Evolutionary conservation across 1,140 invertebrate genomes (phyloP), one percentile per base, ranked within the genome.

Genomic region (Conus betulinus): DNA sequence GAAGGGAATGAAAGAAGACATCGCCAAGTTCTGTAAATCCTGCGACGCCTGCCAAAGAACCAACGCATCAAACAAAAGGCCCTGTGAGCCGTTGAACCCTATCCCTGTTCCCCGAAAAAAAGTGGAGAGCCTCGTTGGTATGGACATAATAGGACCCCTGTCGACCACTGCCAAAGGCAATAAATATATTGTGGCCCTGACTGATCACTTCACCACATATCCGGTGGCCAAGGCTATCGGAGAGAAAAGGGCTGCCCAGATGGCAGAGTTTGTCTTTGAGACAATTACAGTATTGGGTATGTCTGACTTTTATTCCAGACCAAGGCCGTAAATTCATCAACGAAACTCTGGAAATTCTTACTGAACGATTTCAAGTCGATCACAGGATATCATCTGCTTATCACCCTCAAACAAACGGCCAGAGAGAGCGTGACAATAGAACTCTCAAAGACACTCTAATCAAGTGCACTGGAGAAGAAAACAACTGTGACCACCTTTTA

Each of bases 261-360:
- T 88, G 20, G 76, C 76, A 15, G n/a, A 11, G 11, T 78, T 78
- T 25, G n/a, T 78, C 17, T 78, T 23, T 23, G 20, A 23, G 25
- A 39, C 27, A 10, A 39, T 78, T 11, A 23, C 17, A 11, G 53
- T 23, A 17, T 76, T 88, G 6, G 57, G 81, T 3, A 60, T 53
- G 51, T 83, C 84, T 25, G 81, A 88, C n/a, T 53, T 57, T 88
- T 15, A 84, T 84, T 27, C 84, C 27, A 84, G 78, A 84, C 81
- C 87, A 83, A 57, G 87, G 87, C 20, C 87, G 87, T 60, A 79
- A 88, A 67, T 88, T 88, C 78, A 39, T 84, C 20, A 88, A 88
- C 79, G 15, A 55, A 15, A n/a, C 84, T 23, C 82, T 88, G 27
- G 81, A 88, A 55, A 84, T 25, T 23, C 39, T 84, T 10, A 88